Evolutionary conservation across 1,140 invertebrate genomes (phyloP), one percentile per base, ranked within the genome.

Genomic region (Lithobius niger): DNA sequence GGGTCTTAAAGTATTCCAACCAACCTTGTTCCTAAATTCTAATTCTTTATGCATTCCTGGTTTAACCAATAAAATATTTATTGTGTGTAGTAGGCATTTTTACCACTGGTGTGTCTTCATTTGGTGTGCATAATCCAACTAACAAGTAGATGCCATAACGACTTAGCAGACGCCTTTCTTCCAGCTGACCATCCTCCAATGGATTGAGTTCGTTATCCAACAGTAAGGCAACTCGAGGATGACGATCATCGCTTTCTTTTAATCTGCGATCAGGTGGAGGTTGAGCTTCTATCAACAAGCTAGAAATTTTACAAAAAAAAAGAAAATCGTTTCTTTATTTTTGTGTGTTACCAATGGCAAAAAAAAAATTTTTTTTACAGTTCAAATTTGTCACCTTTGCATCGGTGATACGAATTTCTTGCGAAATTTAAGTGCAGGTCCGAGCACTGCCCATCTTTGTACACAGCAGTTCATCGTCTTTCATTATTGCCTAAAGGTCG

Each of bases 81-180:
- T 40, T 40, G 31, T 1, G 52, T 3, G 15, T 6, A 19, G 47
- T 25, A 54, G n/a, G 22, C 18, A 19, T 36, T 58, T 65, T 62
- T 59, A 74, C 73, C 50, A 71, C 66, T 3, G 88, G 84, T n/a
- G 91, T 77, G 49, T 77, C 69, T 40, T 84, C 76, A 57, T 82
- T 83, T 19, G 90, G 89, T 10, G 85, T 86, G 70, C 92, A 97
- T 57, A 97, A 78, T 40, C 92, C 91, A 27, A 96, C 89, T 60
- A 98, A 78, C 55, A 99, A 69, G 93, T 94, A 98, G 48, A 98
- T 88, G 2, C 95, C 96, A 71, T 97, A 99, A 57, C 86, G 79
- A 60, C 92, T 94, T 55, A 99, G 75, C 57, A 97, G 74, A 65
- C 93, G 86, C 55, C 90, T 75, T 66, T 97, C 91, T 62, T 81